Evolutionary conservation across 2,888 invertebrate species (phyloP), one percentile per base, ranked within the genome.

Genomic region (Stenotaenia linearis): DNA sequence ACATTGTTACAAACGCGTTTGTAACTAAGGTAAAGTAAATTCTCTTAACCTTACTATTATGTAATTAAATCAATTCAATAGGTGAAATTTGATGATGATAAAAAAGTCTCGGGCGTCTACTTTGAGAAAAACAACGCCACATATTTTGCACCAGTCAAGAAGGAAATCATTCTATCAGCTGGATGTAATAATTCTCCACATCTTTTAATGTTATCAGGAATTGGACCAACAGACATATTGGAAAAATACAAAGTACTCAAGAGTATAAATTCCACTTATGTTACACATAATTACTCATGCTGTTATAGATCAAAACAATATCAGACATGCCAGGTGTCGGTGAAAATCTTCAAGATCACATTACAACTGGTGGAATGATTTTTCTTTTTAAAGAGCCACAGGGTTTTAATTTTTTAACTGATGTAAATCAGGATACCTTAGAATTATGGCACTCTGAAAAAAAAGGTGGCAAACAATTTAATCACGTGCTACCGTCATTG

Each of bases 151-250:
- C 87, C 92, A 80, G 94, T 95, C 0, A 90, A 89, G 37, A 95
- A 93, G 85, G 96, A 96, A 86, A 92, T 98, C 0, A 93, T 98
- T 77, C 85, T 98, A 0, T 94, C 95, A 0, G 96, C 92, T 0
- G 98, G 98, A 0, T 90, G 97, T 0, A 90, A 98, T 0, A 97
- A 97, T 85, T 93, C 97, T 0, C 96, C 98, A 0, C 98, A 98
- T 85, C 84, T 98, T 1, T 86, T 98, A 50, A 95, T 98, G 95
- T 86, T 98, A 0, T 96, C 96, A 7, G 98, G 97, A 0, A 90
- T 97, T 15, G 96, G 96, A 0, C 93, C 93, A 32, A 89, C 89
- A 0, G 90, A 90, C 0, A 92, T 94, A 15, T 88, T 96, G 21
- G 83, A 89, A 81, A 90, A 93, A 82, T 88, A 83, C 12, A 83